Evolutionary conservation across 2,113 vertebrate genomes (phyloP).

Genomic region (Haliaeetus leucogaster): DNA sequence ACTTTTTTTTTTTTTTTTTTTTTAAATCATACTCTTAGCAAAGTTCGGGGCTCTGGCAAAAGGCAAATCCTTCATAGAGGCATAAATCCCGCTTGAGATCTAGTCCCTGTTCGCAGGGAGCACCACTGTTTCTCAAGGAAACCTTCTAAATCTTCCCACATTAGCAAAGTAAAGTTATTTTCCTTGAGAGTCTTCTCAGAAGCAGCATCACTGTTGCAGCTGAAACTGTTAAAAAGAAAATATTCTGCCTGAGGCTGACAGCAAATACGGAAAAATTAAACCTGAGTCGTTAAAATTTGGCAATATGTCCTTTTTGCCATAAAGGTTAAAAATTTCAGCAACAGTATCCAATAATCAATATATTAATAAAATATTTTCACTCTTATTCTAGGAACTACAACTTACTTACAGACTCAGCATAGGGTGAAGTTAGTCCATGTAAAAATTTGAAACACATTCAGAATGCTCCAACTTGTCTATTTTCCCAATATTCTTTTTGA

Average conservation of each 20-base stretch:
- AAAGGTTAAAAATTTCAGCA: background rate
- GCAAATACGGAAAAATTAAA: background rate
- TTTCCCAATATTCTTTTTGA: background rate
- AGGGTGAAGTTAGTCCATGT: background rate
- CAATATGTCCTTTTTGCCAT: background rate
- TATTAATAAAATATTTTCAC: background rate
- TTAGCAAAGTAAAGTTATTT: background rate
- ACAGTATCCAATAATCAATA: fast-evolving
- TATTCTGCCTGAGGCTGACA: background rate
- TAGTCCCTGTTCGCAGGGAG: background rate
- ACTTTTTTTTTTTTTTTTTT: no score
- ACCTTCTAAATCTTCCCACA: background rate
- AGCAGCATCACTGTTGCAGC: background rate
- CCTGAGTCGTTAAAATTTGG: background rate
- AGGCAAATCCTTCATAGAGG: background rate
- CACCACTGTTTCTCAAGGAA: background rate
- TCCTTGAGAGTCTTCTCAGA: background rate
- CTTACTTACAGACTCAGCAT: background rate
- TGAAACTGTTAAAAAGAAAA: background rate
- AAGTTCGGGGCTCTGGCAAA: background rate
- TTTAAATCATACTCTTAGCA: background rate
- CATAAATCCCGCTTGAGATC: background rate
- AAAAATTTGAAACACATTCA: background rate
- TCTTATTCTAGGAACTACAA: background rate
- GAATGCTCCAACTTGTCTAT: background rate